Percentiles rank a stretch among this genome's conserved stretches.
These are phyloP conservation scores for Tetrao urogallus DNA, from an alignment of 2,113 vertebrate species.

Conservation along the genomic window DNA sequence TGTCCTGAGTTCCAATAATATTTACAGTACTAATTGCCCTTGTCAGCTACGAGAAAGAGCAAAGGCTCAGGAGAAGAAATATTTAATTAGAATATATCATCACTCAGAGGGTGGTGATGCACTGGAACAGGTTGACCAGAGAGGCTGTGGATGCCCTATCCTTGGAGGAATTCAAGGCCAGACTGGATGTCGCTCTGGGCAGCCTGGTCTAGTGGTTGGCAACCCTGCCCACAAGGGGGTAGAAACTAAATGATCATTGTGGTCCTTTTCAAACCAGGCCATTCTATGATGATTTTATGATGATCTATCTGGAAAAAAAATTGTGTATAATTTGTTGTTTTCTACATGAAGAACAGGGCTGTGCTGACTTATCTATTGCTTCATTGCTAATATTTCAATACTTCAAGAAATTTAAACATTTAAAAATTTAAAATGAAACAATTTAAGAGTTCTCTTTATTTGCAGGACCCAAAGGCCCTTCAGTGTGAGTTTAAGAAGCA, in stretches of 20 bases:
- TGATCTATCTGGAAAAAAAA: neutral
- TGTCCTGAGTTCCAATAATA: neutral
- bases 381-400: neutral
- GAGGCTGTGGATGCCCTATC: too few relatives aligned
- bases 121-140: too few relatives aligned
- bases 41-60: neutral
- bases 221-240: too few relatives aligned
- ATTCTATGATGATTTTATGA: too few relatives aligned
- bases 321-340: neutral
- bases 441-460: neutral
- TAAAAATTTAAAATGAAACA: neutral
- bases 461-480: neutral
- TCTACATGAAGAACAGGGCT: neutral
- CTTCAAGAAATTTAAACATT: neutral
- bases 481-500: neutral
- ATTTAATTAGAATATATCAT: constrained; percentile 2
- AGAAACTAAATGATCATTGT: too few relatives aligned
- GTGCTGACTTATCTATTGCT: neutral
- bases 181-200: too few relatives aligned
- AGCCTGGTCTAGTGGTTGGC: too few relatives aligned
- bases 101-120: too few relatives aligned
- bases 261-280: too few relatives aligned
- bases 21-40: neutral
- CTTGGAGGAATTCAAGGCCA: too few relatives aligned
- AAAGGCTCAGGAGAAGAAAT: neutral